Conservation (phyloP, 2,888 invertebrate species). For the Chymomyza caudatula region DNA sequence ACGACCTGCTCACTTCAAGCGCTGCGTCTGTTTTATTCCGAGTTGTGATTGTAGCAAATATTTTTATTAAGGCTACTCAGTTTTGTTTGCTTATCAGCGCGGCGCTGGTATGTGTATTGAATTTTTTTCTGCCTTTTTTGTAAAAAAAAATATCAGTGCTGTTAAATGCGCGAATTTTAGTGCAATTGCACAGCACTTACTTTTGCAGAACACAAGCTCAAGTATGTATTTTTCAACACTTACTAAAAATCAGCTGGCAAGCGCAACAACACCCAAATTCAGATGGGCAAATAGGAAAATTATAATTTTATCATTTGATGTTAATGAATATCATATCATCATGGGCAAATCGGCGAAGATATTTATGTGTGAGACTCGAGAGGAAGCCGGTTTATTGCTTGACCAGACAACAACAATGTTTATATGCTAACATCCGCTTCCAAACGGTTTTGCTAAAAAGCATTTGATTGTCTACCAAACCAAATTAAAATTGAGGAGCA, state of each 20-base stretch:
- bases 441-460: no score
- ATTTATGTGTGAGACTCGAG: no score
- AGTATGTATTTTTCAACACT: background rate
- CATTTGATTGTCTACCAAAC: no score
- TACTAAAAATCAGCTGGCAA: background rate
- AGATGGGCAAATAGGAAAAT: no score
- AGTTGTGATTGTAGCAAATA: conserved; percentile 34
- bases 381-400: no score
- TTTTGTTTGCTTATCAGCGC: conserved; percentile 56
- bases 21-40: conserved; percentile 43
- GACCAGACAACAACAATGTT: no score
- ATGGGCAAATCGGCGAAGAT: no score
- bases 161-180: background rate
- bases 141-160: background rate
- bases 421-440: no score
- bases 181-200: background rate
- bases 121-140: background rate
- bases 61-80: conserved; percentile 61
- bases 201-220: no score
- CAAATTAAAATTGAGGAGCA: no score
- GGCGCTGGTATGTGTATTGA: background rate
- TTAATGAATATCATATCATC: no score
- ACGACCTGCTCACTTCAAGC: conserved; percentile 54
- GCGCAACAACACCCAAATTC: background rate
- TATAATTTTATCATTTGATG: no score